Conservation (phyloP, 2,797 vertebrate genomes). For the Neopelma chrysocephalum region DNA sequence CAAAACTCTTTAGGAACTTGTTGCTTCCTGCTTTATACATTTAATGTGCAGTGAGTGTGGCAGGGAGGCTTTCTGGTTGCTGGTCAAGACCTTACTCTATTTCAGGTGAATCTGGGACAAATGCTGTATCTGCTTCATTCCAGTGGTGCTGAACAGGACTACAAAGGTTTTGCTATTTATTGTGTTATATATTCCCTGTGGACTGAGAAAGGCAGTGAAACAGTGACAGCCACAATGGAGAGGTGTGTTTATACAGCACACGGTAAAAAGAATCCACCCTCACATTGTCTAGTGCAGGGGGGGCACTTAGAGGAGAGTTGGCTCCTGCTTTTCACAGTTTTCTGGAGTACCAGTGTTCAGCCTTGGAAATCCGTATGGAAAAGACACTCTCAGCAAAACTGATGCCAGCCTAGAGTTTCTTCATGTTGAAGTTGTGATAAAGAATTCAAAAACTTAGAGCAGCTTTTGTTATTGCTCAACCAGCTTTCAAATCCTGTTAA, state of each 20-base stretch:
- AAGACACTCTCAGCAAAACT: not conserved
- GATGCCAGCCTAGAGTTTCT: not conserved
- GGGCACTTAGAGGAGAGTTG: not conserved
- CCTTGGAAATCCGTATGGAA: not conserved
- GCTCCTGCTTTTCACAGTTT: not conserved
- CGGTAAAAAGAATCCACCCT: not conserved
- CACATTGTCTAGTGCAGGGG: not conserved
- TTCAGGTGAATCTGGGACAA: not conserved
- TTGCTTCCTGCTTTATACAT: no score
- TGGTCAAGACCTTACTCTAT: not conserved
- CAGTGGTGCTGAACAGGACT: not conserved
- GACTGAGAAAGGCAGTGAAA: not conserved
- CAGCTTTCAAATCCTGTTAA: not conserved
- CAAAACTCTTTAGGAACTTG: not conserved
- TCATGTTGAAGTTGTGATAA: not conserved
- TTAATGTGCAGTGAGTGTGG: rapidly evolving
- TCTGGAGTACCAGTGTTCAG: not conserved
- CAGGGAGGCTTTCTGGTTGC: not conserved
- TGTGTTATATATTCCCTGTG: not conserved
- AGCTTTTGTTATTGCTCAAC: not conserved
- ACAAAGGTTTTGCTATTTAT: not conserved
- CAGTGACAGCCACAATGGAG: not conserved
- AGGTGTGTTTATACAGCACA: not conserved
- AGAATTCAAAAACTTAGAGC: not conserved
- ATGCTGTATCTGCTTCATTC: not conserved